Evolutionary conservation across 2,113 vertebrate genomes (phyloP), one percentile per base, ranked within the genome.

Genomic region (Archilochus colubris): DNA sequence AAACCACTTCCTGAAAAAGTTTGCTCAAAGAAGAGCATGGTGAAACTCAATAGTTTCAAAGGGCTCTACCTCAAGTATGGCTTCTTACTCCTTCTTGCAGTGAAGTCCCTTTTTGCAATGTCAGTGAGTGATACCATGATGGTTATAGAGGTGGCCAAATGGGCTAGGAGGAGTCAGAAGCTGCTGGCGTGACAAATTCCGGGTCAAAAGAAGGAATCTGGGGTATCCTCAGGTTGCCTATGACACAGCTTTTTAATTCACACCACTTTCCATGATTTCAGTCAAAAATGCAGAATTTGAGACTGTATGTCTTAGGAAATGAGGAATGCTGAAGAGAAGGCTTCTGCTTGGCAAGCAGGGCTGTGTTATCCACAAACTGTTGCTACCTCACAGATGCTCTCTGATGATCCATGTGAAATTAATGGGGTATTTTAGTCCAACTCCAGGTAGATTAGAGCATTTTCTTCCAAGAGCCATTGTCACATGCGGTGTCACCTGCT

Each of bases 341-440:
- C 20, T 94, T 85, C 69, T 72, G 88, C 78, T 68, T 68, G 84
- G 67, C 63, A 66, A 51, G 9, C 3, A 1, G 25, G 16, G 5
- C 8, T 86, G 38, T 69, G 46, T 62, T 76, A 59, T 76, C 51
- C 64, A 70, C 63, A 80, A 67, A 76, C 59, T 82, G 58, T 79
- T 92, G 55, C 63, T 44, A 18, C 31, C 63, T 80, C 67, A 57
- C 89, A 94, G 90, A 83, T 88, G 89, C 85, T 88, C 54, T 74
- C 74, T 87, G 78, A 79, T 70, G 72, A 89, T 63, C 64, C 72
- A 24, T 44, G 33, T 74, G 82, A 94, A 94, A 83, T 81, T 87
- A 94, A 92, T 94, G 74, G 85, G n/a, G 62, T 27, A 88, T 82
- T 95, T 89, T 73, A 80, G 72, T 77, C 87, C 78, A 95, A 0